phyloP scores from a whole-genome alignment of 2,797 vertebrate genomes.

The Phoxinus dragarum region DNA sequence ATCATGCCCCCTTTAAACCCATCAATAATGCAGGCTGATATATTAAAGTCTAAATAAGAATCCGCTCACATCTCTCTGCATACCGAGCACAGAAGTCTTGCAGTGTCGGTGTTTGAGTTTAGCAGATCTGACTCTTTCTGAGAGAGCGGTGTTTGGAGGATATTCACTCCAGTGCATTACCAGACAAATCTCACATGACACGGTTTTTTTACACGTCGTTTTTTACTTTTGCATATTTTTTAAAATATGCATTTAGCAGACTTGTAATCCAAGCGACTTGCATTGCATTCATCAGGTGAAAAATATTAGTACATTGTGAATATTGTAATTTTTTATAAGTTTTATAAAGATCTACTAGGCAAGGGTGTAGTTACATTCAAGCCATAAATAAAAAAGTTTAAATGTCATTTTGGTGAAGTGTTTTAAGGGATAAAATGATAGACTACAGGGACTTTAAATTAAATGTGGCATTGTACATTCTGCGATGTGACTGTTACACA shows the following conservation, averaged over 20 bases:
- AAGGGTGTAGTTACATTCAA: no score
- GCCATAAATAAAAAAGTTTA: no score
- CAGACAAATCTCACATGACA: neutral
- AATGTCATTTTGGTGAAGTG: no score
- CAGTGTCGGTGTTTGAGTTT: neutral
- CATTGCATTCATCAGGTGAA: neutral
- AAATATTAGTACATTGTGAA: neutral
- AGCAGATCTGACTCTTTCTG: neutral
- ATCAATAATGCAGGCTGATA: conserved; percentile 79
- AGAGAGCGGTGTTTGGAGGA: neutral
- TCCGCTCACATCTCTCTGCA: conserved; percentile 25
- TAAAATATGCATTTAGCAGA: neutral
- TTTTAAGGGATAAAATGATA: no score
- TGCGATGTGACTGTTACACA: no score
- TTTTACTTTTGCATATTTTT: neutral
- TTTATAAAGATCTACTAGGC: neutral
- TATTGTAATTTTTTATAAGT: neutral
- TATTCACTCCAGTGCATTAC: neutral
- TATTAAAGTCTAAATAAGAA: conserved; percentile 71
- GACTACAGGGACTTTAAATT: no score
- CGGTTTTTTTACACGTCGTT: no score
- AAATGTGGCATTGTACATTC: no score
- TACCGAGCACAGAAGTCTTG: neutral
- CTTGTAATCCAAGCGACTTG: neutral
- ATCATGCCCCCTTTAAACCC: conserved; percentile 70